A percentile compares a stretch with the other conserved stretches of the same genome.
phyloP scores from a whole-genome alignment of 2,113 vertebrate genomes.

The Peucedramus taeniatus region DNA sequence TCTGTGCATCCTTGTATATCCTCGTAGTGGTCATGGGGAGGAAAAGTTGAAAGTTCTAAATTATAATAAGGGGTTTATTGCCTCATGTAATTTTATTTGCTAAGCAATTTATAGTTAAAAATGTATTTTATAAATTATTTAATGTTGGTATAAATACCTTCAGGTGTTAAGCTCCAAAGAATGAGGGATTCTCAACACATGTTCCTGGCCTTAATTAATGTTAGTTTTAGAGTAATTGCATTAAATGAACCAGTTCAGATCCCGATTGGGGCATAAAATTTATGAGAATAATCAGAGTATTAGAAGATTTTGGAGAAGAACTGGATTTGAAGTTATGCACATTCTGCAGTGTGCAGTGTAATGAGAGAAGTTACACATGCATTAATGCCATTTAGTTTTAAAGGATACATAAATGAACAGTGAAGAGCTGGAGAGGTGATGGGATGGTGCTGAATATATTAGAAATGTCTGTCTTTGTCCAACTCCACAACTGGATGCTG shows the following conservation, averaged over 20 bases:
- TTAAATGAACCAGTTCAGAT: background rate
- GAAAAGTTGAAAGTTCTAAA: background rate
- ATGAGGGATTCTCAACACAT: background rate
- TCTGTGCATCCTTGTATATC: background rate
- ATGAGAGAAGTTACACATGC: background rate
- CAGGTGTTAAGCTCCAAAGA: background rate
- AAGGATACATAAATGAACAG: background rate
- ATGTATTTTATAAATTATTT: background rate
- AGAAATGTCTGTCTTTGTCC: background rate
- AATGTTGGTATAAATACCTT: background rate
- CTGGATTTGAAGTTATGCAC: background rate
- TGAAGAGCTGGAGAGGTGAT: background rate
- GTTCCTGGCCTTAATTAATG: background rate
- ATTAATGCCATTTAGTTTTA: background rate
- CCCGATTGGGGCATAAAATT: background rate
- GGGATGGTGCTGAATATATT: background rate
- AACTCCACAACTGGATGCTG: background rate
- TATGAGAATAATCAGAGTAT: background rate
- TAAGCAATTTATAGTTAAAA: background rate
- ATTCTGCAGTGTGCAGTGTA: background rate
- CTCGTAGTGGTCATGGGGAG: background rate
- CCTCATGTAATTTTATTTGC: background rate
- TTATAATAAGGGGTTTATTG: rapidly evolving
- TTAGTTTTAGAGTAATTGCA: background rate
- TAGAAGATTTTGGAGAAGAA: background rate